Evolutionary conservation across 2,113 vertebrate species (phyloP).

Genomic region (Nothoprocta pentlandii): DNA sequence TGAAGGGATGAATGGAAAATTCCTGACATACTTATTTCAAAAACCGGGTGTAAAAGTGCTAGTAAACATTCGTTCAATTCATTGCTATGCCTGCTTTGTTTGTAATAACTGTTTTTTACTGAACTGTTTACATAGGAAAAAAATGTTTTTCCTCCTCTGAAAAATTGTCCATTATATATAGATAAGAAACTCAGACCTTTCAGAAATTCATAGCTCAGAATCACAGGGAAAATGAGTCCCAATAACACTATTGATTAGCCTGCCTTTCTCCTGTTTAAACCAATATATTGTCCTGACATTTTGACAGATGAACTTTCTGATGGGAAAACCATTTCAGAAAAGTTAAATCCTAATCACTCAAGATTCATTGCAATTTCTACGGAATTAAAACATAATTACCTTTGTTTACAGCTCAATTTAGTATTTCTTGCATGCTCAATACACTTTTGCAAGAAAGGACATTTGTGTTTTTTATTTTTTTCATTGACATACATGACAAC

Average conservation of each 20-base stretch:
- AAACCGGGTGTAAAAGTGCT: neutral
- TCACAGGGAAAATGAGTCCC: neutral
- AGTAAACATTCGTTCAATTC: neutral
- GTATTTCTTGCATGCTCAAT: neutral
- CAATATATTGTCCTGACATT: neutral
- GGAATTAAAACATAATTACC: neutral
- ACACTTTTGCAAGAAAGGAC: neutral
- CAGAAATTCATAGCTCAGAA: neutral
- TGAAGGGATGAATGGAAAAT: neutral
- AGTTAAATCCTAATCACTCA: neutral
- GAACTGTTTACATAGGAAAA: neutral
- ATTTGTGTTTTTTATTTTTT: neutral
- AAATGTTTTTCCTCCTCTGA: neutral
- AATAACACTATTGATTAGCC: fast-evolving
- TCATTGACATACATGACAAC: neutral
- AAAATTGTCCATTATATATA: neutral
- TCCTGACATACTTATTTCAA: neutral
- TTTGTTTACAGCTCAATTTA: neutral
- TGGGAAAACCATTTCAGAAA: neutral
- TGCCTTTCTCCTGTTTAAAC: neutral
- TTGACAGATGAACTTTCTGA: neutral
- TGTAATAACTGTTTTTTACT: neutral
- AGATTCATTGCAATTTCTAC: neutral
- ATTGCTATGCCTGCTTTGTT: neutral
- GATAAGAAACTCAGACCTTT: neutral